These are phyloP conservation scores for Eulacestoma nigropectus DNA, from an alignment of 2,113 vertebrate genomes.

Conservation along the genomic window DNA sequence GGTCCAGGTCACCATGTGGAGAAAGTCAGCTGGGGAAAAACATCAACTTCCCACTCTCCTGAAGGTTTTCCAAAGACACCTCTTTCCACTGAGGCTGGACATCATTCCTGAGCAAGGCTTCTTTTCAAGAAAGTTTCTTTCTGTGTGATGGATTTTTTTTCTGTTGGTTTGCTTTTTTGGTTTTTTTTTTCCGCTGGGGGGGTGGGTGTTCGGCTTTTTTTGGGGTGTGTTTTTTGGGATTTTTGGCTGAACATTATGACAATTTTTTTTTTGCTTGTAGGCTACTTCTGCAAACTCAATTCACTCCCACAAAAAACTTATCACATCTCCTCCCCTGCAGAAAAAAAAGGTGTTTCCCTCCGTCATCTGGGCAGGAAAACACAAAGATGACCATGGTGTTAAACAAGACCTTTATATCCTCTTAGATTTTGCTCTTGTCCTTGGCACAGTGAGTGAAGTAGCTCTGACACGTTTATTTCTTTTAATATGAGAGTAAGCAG, in stretches of 20 bases:
- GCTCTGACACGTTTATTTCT: neutral
- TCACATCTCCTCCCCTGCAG: neutral
- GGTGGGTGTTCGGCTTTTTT: neutral
- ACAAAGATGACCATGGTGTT: neutral
- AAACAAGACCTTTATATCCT: neutral
- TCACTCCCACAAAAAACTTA: neutral
- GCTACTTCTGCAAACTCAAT: neutral
- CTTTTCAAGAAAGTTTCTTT: neutral
- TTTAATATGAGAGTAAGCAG: neutral
- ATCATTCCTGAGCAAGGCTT: neutral
- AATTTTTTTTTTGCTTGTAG: neutral
- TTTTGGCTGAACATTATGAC: neutral
- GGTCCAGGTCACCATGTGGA: fast-evolving
- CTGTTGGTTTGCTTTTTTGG: too few relatives aligned
- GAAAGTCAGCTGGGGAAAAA: neutral
- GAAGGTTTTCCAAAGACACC: neutral
- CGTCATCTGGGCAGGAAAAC: neutral
- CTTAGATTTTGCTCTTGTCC: neutral
- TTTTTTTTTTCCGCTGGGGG: fast-evolving
- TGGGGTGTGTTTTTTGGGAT: neutral
- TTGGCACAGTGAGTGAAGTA: neutral
- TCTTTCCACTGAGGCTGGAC: neutral
- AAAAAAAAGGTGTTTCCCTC: neutral
- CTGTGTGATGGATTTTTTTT: too few relatives aligned
- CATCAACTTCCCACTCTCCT: neutral